phyloP scores from a whole-genome alignment of 2,113 vertebrate species.

The Entelurus aequoreus region DNA sequence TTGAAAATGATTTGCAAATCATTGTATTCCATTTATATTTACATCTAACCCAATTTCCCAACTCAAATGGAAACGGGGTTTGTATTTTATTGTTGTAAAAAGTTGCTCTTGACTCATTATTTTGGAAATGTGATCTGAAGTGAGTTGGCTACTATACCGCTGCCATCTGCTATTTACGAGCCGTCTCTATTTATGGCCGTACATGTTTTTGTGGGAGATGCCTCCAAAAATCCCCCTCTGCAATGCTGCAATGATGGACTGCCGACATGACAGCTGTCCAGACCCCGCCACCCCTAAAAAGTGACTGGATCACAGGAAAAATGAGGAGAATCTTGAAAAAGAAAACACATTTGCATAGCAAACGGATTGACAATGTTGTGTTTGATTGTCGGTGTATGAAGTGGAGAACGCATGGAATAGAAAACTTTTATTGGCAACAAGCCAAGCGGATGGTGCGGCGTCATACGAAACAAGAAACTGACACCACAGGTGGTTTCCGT shows the following conservation, averaged over 20 bases:
- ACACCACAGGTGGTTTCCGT: not conserved
- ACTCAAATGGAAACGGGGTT: no score
- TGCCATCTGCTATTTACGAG: not conserved
- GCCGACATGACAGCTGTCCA: not conserved
- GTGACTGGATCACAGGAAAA: no score
- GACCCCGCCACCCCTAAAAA: no score
- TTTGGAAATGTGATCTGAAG: not conserved
- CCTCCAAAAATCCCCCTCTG: not conserved
- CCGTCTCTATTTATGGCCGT: not conserved
- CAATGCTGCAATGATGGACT: not conserved
- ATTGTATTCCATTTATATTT: no score
- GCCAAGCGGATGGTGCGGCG: conserved; percentile 18
- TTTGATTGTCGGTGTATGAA: not conserved
- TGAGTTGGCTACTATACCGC: not conserved
- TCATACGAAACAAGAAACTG: not conserved
- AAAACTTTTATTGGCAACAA: conserved; percentile 60
- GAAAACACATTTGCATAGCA: not conserved
- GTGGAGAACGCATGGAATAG: conserved; percentile 8
- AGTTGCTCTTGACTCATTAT: not conserved
- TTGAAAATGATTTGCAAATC: no score
- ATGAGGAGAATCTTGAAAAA: no score
- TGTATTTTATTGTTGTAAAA: no score
- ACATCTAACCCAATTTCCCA: no score
- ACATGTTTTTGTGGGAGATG: not conserved
- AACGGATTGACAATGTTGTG: not conserved